A percentile compares a stretch with the other conserved stretches of the same genome.
Conservation (phyloP, 1,140 invertebrate genomes). For the Limonius californicus region DNA sequence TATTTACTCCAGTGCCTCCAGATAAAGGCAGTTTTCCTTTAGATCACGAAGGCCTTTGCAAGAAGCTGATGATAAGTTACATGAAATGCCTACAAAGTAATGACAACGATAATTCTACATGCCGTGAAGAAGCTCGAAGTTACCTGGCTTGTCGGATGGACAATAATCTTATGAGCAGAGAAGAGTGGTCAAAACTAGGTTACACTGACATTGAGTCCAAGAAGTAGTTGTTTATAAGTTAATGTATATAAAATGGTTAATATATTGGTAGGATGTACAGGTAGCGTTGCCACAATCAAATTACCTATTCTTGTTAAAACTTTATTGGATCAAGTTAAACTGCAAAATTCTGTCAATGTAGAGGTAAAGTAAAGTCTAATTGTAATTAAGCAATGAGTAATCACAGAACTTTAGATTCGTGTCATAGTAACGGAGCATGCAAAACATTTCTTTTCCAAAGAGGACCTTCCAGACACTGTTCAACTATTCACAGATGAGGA, state of each 20-base stretch:
- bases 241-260: no score
- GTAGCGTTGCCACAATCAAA: conserved; percentile 90
- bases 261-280: conserved; percentile 80
- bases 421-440: conserved; percentile 82
- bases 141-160: conserved; percentile 94
- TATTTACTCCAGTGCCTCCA: conserved; percentile 78
- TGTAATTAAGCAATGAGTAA: no score
- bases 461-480: conserved; percentile 57
- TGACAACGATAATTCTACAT: conserved; percentile 70
- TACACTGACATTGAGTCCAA: no score
- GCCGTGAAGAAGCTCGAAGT: conserved; percentile 71
- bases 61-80: conserved; percentile 81
- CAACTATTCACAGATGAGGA: conserved; percentile 74
- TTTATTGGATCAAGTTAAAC: neutral
- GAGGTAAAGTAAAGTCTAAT: conserved; percentile 9
- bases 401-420: conserved; percentile 64
- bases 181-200: conserved; percentile 85
- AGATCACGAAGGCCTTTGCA: conserved; percentile 89
- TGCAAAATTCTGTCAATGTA: conserved; percentile 1
- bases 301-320: conserved; percentile 57
- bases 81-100: conserved; percentile 81
- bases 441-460: conserved; percentile 77
- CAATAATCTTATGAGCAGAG: conserved; percentile 85
- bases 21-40: conserved; percentile 90
- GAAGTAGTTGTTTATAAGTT: no score